Evolutionary conservation across 1,140 invertebrate species (phyloP), one percentile per base, ranked within the genome.

Genomic region (Drosophila suzukii): DNA sequence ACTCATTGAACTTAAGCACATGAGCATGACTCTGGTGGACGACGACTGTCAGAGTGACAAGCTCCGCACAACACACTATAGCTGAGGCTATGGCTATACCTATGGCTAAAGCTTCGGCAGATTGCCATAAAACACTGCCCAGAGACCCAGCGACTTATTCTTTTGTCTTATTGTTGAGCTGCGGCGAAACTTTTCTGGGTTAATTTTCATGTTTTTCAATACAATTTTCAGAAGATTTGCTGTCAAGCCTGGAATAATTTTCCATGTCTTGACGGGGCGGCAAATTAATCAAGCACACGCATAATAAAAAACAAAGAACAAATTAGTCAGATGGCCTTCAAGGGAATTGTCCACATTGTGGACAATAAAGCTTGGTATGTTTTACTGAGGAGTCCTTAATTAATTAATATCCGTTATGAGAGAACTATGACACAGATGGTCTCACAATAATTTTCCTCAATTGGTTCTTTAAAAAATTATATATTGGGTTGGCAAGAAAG

Each of bases 201-300:
- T 78, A 78, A 78, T 78, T 78, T 78, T 78, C 75, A 62, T 78
- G 66, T 78, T 75, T 75, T 75, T 78, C 75, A 78, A 78, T 78
- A 78, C 66, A 59, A 70, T 67, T 77, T 77, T 62, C 63, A 60
- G 65, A 57, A 70, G 59, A 63, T 78, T 78, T 78, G 75, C 76
- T 78, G 76, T 78, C 76, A 78, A 78, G 76, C 75, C 55, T 53
- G 56, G 76, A 78, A 78, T 78, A 78, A 78, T 78, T 78, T 78
- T 78, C 75, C 63, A 71, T 20, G 56, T 76, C 74, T 67, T 77
- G 63, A 27, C 36, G 59, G 73, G 75, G 73, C 72, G 72, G 63
- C 50, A 76, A 77, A 77, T 76, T 77, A 77, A 77, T 77, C 54
- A 72, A 41, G 54, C 51, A 75, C 73, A 75, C 73, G 61, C 71